Conservation (phyloP, 1,140 invertebrate genomes). For the Calosoma granatense region DNA sequence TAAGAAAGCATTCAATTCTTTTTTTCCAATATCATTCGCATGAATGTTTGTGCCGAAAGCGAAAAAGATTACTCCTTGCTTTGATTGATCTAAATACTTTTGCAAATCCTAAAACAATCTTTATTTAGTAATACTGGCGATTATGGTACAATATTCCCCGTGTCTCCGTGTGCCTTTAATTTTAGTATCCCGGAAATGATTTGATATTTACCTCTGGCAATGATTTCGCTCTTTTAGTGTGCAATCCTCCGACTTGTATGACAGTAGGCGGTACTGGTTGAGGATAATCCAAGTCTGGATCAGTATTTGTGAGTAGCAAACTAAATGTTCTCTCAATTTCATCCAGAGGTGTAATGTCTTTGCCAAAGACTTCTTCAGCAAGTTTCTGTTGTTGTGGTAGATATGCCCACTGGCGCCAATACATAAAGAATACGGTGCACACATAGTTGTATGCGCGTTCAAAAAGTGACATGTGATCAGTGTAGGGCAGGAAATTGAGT, state of each 20-base stretch:
- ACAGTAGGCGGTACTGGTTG: constrained; percentile 39
- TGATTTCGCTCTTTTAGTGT: constrained; percentile 30
- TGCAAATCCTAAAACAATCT: not conserved
- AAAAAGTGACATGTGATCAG: constrained; percentile 16
- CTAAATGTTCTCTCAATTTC: constrained; percentile 17
- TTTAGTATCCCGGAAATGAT: not conserved
- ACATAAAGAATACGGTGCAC: not conserved
- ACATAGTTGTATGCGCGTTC: constrained; percentile 13
- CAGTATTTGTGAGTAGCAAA: constrained; percentile 33
- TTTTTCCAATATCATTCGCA: constrained; percentile 25
- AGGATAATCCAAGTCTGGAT: constrained; percentile 34
- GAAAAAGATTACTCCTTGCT: constrained; percentile 32
- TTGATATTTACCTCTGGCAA: constrained; percentile 14
- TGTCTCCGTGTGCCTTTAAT: not conserved
- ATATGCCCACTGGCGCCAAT: no score
- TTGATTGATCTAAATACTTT: not conserved
- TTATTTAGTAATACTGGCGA: no score
- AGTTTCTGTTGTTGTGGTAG: constrained; percentile 1
- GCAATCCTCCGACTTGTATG: constrained; percentile 43
- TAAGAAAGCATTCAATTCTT: constrained; percentile 29
- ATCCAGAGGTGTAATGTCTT: constrained; percentile 15
- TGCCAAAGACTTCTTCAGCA: constrained; percentile 16
- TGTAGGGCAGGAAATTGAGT: constrained; percentile 11
- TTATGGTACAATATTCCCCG: no score
- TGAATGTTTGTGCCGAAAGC: constrained; percentile 36